Base-by-base conservation (phyloP, 2,888 invertebrate species). In the Diloba caeruleocephala region DNA sequence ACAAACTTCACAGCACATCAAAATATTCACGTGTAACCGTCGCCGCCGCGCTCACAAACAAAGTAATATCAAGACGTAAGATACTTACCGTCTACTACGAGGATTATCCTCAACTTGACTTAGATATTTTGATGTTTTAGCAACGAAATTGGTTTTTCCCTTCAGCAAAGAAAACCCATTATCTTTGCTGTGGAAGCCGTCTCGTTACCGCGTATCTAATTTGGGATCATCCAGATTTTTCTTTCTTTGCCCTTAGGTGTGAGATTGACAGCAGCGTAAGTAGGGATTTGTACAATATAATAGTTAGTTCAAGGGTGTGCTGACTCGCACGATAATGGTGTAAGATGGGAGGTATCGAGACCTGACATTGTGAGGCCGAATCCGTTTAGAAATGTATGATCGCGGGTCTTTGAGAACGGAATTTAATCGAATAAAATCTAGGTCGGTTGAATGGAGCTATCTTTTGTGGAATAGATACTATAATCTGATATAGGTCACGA, bases 71-170 rank as follows among this genome's bases (percentile, higher is more conserved):
- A 71, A 77, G 62, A 65, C 70, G 71, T 83, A 83, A 86, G 81
- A 82, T 82, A 80, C 82, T 86, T 86, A 84, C 81, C 78, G 76
- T 72, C 81, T 78, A 76, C 79, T 80, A 73, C 56, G 61, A 62
- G 79, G 87, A 85, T 88, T 81, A 88, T 86, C 84, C 81, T 77
- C 77, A 79, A 82, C 88, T 86, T 84, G 83, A 83, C 86, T 88
- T 81, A 82, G 82, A 87, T 85, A 87, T 88, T 87, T 87, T 85
- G 85, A 87, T 87, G 87, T 87, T 87, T 85, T 82, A 85, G 79
- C 78, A 74, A 72, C 76, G 81, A 88, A 89, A 89, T 89, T 88
- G 88, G 83, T 87, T 88, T 88, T 85, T 79, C 81, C 82, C 79
- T 78, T 74, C 65, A 78, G 83, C 80, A 83, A 86, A 84, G 84